Percentiles rank a stretch among this genome's conserved stretches.
These are phyloP conservation scores for Stenoptilia bipunctidactyla DNA, from an alignment of 2,888 invertebrate species.

Conservation along the genomic window DNA sequence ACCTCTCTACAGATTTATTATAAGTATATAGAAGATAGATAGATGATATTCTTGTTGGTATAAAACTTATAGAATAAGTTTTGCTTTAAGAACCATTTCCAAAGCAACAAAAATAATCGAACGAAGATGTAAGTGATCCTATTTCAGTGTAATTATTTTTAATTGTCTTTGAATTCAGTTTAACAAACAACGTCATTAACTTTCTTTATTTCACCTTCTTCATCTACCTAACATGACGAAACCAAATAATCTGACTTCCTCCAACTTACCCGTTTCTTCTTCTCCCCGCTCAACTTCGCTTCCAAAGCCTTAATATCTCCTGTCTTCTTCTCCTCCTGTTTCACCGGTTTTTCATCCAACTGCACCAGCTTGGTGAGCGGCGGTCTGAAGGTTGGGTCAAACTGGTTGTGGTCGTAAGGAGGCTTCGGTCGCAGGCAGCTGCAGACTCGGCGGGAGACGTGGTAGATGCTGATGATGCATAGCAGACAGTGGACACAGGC, in stretches of 20 bases:
- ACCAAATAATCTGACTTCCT: slow-evolving; percentile 41
- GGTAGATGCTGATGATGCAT: slow-evolving; percentile 64
- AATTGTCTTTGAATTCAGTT: too few relatives aligned
- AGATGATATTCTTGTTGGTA: too few relatives aligned
- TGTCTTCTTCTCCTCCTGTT: slow-evolving; percentile 28
- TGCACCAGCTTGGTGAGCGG: slow-evolving; percentile 40
- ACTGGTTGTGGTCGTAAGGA: slow-evolving; percentile 65
- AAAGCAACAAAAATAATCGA: too few relatives aligned
- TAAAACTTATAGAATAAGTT: too few relatives aligned
- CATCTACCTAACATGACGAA: too few relatives aligned
- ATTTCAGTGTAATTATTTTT: too few relatives aligned
- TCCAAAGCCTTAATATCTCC: slow-evolving; percentile 53
- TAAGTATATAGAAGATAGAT: too few relatives aligned
- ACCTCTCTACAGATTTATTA: too few relatives aligned
- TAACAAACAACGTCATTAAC: too few relatives aligned
- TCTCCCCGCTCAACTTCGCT: slow-evolving; percentile 45
- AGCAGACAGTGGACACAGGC: slow-evolving; percentile 71
- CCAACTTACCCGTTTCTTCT: slow-evolving; percentile 41
- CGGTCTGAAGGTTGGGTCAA: slow-evolving; percentile 42
- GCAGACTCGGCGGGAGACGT: slow-evolving; percentile 65
- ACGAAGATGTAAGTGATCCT: too few relatives aligned
- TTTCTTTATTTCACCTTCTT: too few relatives aligned
- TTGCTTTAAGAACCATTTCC: too few relatives aligned
- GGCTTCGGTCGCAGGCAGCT: slow-evolving; percentile 66
- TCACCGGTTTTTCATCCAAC: slow-evolving; percentile 47